Base-by-base conservation (phyloP, 2,113 vertebrate genomes). In the Spheniscus mendiculus region DNA sequence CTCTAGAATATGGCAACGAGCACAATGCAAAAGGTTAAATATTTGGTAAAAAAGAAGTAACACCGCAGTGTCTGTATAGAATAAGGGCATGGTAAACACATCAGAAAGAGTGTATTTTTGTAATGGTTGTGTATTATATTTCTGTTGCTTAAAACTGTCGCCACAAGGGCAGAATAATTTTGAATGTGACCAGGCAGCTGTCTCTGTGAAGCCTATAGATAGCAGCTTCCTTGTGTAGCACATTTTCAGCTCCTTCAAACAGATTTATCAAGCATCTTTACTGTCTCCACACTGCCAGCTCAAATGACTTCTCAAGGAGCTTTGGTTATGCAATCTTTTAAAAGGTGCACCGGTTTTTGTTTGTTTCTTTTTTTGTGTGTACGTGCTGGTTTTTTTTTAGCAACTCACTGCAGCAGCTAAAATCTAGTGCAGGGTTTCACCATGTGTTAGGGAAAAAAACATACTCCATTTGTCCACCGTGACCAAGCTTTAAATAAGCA, bases 251-350 rank as follows among this genome's bases (percentile, higher is more conserved):
- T 97, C 94, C 89, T 91, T 86, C 93, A 93, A 84, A 97, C 92
- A 96, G 84, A 89, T 97, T 98, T 93, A 92, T 96, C 91, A 89
- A 88, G 72, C 96, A 94, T 97, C 95, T 95, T 97, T 83, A 55
- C 93, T 77, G 92, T 87, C 96, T 95, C 87, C 94, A 83, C 91
- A 53, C 94, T 97, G 97, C 95, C 97, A 95, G 89, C 90, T 97
- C 93, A 79, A 77, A 96, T 94, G 96, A 96, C 94, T 94, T 95
- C 95, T 91, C 95, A 93, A 91, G 93, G 95, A 96, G 91, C 89
- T 95, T 91, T 83, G 93, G 62, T 96, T 97, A 97, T 73, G 93
- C 89, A 97, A 83, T 79, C 90, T 81, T 94, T 81, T 81, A 85
- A 81, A 93, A 97, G 90, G 92, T 87, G 71, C 74, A 30, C 70